Conservation (phyloP, 2,797 vertebrate species). For the Perodicticus potto region DNA sequence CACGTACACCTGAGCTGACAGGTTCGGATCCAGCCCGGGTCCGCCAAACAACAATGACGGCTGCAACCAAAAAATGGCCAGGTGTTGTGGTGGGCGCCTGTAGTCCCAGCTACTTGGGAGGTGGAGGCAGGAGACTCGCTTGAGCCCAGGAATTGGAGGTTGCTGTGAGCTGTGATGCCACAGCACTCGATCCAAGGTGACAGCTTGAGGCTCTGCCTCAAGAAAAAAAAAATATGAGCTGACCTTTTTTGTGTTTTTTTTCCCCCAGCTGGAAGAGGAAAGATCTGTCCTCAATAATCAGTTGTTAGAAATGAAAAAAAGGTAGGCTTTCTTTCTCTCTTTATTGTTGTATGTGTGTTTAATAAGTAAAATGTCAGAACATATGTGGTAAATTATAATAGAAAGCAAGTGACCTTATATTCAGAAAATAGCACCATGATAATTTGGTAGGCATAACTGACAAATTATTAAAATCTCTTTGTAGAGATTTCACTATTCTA, state of each 20-base stretch:
- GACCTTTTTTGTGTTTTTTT: conserved; percentile 44
- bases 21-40: no score
- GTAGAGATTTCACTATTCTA: background rate
- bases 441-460: background rate
- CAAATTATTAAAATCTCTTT: background rate
- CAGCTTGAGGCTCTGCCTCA: no score
- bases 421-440: background rate
- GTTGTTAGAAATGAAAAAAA: conserved; percentile 95
- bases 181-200: no score
- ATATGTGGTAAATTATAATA: background rate
- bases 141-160: no score
- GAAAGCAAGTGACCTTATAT: background rate
- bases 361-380: conserved; percentile 51
- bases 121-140: no score
- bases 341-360: background rate
- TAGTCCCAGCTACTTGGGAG: no score
- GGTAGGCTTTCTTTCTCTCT: conserved; percentile 89
- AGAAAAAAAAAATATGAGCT: no score
- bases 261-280: conserved; percentile 93
- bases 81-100: no score
- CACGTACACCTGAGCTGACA: no score
- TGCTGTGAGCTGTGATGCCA: no score
- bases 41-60: no score
- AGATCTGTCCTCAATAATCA: conserved; percentile 94
- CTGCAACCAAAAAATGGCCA: no score